phyloP scores from a whole-genome alignment of 2,113 vertebrate genomes.

The Oxyruncus cristatus region DNA sequence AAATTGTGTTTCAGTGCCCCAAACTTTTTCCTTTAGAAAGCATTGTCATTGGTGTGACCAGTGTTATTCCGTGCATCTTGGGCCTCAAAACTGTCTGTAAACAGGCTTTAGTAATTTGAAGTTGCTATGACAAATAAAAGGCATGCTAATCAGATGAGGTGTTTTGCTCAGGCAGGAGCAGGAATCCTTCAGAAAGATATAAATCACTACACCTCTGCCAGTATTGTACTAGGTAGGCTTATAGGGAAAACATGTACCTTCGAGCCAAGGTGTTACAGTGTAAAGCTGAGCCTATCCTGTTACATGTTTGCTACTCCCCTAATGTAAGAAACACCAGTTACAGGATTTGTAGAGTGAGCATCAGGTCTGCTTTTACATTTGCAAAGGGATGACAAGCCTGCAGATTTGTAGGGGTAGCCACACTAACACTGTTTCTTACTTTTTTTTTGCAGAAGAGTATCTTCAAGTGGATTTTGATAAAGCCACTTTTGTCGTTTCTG shows the following conservation, averaged over 20 bases:
- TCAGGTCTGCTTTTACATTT: neutral
- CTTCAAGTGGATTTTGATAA: constrained; percentile 87
- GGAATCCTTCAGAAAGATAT: neutral
- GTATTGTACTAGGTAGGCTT: neutral
- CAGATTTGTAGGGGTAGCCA: neutral
- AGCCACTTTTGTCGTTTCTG: constrained; percentile 82
- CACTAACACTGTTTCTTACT: neutral
- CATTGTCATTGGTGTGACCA: neutral
- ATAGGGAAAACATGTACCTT: neutral
- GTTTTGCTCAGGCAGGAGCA: constrained; percentile 17
- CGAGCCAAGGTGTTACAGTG: neutral
- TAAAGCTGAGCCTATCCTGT: neutral
- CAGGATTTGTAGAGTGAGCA: neutral
- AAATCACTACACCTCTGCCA: constrained; percentile 8
- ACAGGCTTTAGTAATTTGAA: neutral
- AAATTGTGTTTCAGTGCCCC: neutral
- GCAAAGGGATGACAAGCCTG: neutral
- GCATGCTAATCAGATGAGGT: neutral
- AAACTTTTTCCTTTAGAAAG: neutral
- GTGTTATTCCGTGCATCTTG: neutral
- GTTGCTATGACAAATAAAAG: neutral
- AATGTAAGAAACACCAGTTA: neutral
- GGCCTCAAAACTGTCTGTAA: neutral
- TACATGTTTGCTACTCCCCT: neutral
- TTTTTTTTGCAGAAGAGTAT: constrained; percentile 83